These are phyloP conservation scores for Actinia tenebrosa DNA, from an alignment of 64 coral and sea anemone genomes.

Conservation along the genomic window DNA sequence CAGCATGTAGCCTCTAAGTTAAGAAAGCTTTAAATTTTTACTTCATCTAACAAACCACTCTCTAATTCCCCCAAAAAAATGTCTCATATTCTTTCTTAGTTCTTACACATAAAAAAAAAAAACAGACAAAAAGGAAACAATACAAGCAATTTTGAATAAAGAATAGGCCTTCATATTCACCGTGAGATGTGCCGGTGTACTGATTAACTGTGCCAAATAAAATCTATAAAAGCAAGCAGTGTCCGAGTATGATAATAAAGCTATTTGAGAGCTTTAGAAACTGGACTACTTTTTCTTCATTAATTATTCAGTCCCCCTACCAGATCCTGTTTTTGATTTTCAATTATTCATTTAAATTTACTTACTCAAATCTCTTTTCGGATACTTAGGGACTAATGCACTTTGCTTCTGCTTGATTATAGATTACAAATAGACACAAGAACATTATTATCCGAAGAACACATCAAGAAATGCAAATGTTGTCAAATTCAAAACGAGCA, in stretches of 20 bases:
- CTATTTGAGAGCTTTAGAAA: neutral
- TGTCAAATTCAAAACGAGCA: neutral
- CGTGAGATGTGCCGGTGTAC: neutral
- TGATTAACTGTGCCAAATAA: neutral
- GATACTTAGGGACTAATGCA: slow-evolving; percentile 19
- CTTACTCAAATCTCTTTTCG: slow-evolving; percentile 18
- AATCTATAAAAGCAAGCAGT: neutral
- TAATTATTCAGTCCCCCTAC: slow-evolving; percentile 9
- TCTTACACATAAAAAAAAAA: neutral
- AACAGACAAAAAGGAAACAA: neutral
- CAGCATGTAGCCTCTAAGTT: neutral
- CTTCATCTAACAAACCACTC: neutral
- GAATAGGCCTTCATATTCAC: neutral
- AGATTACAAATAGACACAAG: neutral
- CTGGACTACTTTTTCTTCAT: neutral
- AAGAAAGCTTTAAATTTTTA: neutral
- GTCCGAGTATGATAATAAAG: neutral
- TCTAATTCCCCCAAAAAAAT: neutral
- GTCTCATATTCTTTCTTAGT: neutral
- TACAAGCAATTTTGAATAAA: neutral
- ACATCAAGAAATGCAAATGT: neutral
- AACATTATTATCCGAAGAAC: neutral
- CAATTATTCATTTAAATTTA: slow-evolving; percentile 14
- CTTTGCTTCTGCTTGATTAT: slow-evolving; percentile 1
- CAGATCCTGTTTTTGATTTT: slow-evolving; percentile 20